Conservation (phyloP, 2,888 invertebrate species). For the Melieria crassipennis region DNA sequence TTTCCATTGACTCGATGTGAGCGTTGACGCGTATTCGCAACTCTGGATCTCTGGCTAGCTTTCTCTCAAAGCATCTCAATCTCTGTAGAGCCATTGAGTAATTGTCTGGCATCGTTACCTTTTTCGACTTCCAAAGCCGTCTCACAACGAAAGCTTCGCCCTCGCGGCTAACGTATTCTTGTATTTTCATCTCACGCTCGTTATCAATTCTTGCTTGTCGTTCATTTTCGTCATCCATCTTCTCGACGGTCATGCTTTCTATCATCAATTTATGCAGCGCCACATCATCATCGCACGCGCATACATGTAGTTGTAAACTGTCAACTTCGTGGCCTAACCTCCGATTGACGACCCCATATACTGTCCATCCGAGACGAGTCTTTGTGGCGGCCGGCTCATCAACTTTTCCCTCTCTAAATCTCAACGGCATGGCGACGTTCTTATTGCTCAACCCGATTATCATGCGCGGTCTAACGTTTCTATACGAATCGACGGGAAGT, state of each 20-base stretch:
- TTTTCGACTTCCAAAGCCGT: slow-evolving; percentile 13
- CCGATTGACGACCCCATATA: no score
- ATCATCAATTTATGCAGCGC: slow-evolving; percentile 37
- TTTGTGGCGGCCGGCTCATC: no score
- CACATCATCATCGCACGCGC: slow-evolving; percentile 33
- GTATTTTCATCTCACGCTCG: neutral
- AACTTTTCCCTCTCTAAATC: slow-evolving; percentile 1
- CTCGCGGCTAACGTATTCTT: slow-evolving; percentile 13
- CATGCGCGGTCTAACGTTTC: slow-evolving; percentile 22
- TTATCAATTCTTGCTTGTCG: no score
- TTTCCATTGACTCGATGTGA: slow-evolving; percentile 29
- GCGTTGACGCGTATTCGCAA: slow-evolving; percentile 39
- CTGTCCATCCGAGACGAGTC: no score
- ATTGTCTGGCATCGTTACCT: slow-evolving; percentile 44
- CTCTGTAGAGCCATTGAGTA: slow-evolving; percentile 37
- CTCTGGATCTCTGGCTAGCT: slow-evolving; percentile 41
- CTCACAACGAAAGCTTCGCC: slow-evolving; percentile 36
- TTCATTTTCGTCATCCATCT: neutral
- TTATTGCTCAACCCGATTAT: slow-evolving; percentile 39
- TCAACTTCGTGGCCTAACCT: no score
- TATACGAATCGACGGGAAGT: slow-evolving; percentile 25
- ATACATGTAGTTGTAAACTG: no score
- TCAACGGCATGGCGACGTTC: slow-evolving; percentile 33
- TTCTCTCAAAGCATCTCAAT: slow-evolving; percentile 34
- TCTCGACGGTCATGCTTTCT: slow-evolving; percentile 27